Evolutionary conservation across 2,888 invertebrate species (phyloP).

Genomic region (Lordiphosa fenestrarum): DNA sequence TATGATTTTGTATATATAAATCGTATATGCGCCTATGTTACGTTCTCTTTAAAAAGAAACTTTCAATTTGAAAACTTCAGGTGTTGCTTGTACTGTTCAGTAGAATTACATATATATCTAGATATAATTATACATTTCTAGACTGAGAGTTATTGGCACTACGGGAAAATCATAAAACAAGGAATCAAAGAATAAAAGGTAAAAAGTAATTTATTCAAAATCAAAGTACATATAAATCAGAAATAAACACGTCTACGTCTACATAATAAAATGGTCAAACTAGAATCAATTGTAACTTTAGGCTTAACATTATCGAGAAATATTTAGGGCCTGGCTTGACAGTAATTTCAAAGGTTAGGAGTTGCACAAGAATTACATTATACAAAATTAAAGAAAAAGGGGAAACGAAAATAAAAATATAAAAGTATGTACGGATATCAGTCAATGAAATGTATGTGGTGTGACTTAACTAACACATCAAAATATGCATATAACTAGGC

Average conservation of each 20-base stretch:
- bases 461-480: slow-evolving; percentile 44
- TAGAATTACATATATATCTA: slow-evolving; percentile 44
- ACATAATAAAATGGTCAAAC: slow-evolving; percentile 28
- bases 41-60: slow-evolving; percentile 74
- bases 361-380: slow-evolving; percentile 31
- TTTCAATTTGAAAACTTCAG: slow-evolving; percentile 79
- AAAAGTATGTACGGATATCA: slow-evolving; percentile 48
- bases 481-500: slow-evolving; percentile 26
- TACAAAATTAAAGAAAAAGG: background rate
- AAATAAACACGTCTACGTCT: slow-evolving; percentile 36
- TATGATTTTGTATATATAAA: slow-evolving; percentile 34
- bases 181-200: slow-evolving; percentile 32
- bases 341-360: slow-evolving; percentile 50
- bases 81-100: slow-evolving; percentile 80
- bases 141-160: slow-evolving; percentile 33
- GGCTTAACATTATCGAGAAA: slow-evolving; percentile 36
- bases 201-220: slow-evolving; percentile 52
- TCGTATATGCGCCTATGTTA: slow-evolving; percentile 59
- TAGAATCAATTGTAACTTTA: slow-evolving; percentile 28
- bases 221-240: slow-evolving; percentile 36
- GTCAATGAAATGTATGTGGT: slow-evolving; percentile 68
- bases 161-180: slow-evolving; percentile 11
- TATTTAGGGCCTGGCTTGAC: slow-evolving; percentile 31
- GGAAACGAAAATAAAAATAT: background rate
- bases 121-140: slow-evolving; percentile 25